phyloP scores from a whole-genome alignment of 53 echinoderm and acorn worm species.

The Holothuria leucospilota region DNA sequence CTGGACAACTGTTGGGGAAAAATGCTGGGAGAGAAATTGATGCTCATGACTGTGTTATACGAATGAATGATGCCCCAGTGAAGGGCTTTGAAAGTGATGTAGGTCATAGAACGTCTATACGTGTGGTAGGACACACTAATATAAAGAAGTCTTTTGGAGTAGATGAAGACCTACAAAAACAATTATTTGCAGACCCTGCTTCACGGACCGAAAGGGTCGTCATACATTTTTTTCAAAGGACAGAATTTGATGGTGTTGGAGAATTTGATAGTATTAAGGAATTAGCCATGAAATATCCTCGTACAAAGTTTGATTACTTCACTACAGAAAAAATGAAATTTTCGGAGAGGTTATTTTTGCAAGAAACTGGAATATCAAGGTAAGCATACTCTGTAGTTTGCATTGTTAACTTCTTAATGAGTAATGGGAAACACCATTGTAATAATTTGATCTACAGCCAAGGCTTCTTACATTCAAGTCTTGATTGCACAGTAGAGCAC shows the following conservation, averaged over 20 bases:
- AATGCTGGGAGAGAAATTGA: conserved; percentile 86
- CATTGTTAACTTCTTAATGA: too few species aligned
- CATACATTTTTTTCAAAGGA: conserved; percentile 88
- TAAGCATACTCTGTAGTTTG: conserved; percentile 22
- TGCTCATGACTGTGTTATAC: conserved; percentile 88
- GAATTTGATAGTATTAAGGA: conserved; percentile 76
- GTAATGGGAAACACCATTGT: too few species aligned
- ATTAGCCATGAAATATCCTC: conserved; percentile 76
- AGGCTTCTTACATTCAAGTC: too few species aligned
- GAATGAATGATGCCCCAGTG: conserved; percentile 98
- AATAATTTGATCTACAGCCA: too few species aligned
- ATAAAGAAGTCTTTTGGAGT: conserved; percentile 76
- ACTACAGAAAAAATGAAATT: conserved; percentile 94
- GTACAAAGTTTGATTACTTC: conserved; percentile 84
- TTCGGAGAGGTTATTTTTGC: conserved; percentile 84
- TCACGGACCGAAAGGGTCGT: conserved; percentile 73
- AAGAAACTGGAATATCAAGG: conserved; percentile 90
- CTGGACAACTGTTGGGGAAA: conserved; percentile 85
- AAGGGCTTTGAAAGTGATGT: conserved; percentile 88
- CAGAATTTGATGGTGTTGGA: conserved; percentile 71
- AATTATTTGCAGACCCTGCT: conserved; percentile 69
- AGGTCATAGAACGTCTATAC: conserved; percentile 81
- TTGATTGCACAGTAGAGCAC: too few species aligned
- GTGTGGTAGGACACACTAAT: conserved; percentile 89
- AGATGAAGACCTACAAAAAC: conserved; percentile 57